Evolutionary conservation across 2,113 vertebrate genomes (phyloP).

Genomic region (Mus spicilegus): DNA sequence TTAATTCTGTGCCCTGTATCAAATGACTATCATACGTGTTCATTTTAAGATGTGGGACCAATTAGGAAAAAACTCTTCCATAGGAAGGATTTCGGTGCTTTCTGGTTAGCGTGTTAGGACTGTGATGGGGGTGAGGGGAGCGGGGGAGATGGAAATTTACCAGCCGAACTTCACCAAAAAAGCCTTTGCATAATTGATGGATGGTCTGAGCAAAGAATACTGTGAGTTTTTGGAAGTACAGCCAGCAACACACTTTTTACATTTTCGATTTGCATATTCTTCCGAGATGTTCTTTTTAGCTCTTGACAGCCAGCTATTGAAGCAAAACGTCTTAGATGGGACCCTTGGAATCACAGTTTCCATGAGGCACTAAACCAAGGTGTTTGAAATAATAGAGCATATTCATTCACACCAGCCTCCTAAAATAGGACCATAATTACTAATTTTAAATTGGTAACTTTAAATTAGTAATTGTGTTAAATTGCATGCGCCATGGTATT

Average conservation of each 20-base stretch:
- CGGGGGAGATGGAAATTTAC: neutral
- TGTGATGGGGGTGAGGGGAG: neutral
- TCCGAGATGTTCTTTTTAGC: conserved; percentile 14
- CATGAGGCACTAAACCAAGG: neutral
- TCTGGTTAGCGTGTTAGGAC: neutral
- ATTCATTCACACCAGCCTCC: conserved; percentile 6
- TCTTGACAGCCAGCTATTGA: neutral
- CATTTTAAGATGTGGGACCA: neutral
- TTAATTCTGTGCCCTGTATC: neutral
- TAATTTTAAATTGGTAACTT: conserved; percentile 32
- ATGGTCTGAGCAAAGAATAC: neutral
- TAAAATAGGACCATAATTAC: neutral
- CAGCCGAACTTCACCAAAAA: neutral
- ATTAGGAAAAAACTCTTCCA: neutral
- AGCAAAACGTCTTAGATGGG: neutral
- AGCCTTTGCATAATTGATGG: neutral
- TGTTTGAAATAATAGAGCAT: neutral
- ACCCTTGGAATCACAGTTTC: neutral
- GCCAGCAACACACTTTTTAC: neutral
- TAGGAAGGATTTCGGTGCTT: neutral
- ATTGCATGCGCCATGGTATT: neutral
- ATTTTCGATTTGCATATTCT: conserved; percentile 42
- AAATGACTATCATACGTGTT: neutral
- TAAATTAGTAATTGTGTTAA: conserved; percentile 38
- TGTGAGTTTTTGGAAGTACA: neutral